Percentiles rank a stretch among this genome's conserved stretches.
Conservation (phyloP, 1,140 invertebrate species). For the Zaprionus davidi region DNA sequence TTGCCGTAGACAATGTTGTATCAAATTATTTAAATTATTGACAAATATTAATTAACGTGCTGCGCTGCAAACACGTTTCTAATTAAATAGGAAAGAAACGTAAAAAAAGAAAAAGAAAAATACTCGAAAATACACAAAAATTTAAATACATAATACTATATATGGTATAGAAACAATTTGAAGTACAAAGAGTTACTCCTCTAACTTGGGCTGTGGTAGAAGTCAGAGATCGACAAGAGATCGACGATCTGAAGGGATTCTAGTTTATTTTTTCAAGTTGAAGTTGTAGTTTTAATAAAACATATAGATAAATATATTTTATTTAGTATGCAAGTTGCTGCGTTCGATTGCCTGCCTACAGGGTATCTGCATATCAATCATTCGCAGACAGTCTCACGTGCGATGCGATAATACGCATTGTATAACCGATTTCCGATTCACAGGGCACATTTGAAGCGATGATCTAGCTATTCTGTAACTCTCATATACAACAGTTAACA, state of each 20-base stretch:
- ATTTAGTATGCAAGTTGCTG: neutral
- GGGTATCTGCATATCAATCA: neutral
- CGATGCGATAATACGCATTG: conserved; percentile 10
- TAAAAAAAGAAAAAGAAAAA: neutral
- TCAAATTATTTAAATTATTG: conserved; percentile 33
- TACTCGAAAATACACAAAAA: neutral
- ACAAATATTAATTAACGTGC: conserved; percentile 31
- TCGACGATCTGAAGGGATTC: neutral
- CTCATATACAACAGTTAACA: neutral
- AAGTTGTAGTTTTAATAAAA: no score
- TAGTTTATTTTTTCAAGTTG: neutral
- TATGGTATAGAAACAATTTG: neutral
- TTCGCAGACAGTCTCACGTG: neutral
- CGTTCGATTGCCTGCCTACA: neutral
- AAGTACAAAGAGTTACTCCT: neutral
- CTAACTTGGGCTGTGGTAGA: no score
- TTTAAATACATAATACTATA: neutral
- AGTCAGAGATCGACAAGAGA: no score
- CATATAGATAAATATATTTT: no score
- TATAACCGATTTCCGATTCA: conserved; percentile 5
- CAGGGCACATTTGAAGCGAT: neutral
- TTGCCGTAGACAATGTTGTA: conserved; percentile 5
- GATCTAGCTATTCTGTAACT: neutral
- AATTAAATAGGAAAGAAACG: conserved; percentile 24
- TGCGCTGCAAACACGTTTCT: conserved; percentile 27